Percentiles rank a stretch among this genome's conserved stretches.
Conservation (phyloP, 23 tunicate species). For the Styela plicata region DNA sequence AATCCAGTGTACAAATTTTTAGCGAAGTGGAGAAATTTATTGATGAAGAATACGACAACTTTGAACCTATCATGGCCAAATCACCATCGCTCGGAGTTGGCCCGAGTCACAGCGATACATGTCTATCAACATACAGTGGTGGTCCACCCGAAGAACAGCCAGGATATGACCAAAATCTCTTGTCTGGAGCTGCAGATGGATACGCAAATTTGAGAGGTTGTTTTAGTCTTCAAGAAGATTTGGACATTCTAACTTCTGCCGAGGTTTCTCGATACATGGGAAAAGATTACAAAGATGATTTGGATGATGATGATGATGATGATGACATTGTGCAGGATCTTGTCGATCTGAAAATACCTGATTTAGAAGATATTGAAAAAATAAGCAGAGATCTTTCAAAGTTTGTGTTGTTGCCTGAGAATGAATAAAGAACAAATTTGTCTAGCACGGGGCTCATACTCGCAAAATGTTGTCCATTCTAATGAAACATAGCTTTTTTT, state of each 20-base stretch:
- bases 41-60: neutral
- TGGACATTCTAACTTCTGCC: constrained; percentile 43
- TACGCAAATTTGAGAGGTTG: constrained; percentile 27
- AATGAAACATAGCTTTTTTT: too few relatives aligned
- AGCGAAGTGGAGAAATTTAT: neutral
- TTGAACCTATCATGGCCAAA: constrained; percentile 1
- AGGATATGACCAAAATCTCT: constrained; percentile 21
- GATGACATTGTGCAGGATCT: neutral
- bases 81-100: constrained; percentile 23
- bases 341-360: neutral
- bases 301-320: neutral
- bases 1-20: neutral
- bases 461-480: too few relatives aligned
- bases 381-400: neutral
- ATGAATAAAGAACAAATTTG: too few relatives aligned
- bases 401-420: neutral
- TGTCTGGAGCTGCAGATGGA: constrained; percentile 13
- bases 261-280: constrained; percentile 18
- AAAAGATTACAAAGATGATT: neutral
- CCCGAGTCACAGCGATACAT: constrained; percentile 59
- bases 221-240: constrained; percentile 44
- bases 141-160: neutral
- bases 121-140: constrained; percentile 41
- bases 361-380: neutral
- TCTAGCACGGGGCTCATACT: too few relatives aligned